Base-by-base conservation (phyloP, 2,797 vertebrate genomes). In the Denticeps clupeoides region DNA sequence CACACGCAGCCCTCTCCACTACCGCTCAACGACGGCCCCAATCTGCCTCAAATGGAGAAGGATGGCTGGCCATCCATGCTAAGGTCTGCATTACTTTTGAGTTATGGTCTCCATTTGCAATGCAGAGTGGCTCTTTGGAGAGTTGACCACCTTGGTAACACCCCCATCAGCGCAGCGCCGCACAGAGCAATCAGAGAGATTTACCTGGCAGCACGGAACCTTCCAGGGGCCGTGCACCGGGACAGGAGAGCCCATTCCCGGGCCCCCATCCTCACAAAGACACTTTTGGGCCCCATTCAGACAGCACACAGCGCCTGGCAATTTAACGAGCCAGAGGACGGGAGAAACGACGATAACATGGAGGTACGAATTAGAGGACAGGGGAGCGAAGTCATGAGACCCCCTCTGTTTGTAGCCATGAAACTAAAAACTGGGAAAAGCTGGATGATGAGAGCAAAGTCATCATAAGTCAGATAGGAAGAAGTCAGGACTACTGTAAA, bases 81-180 rank as follows among this genome's bases (percentile, higher is more conserved):
- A 85, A 79, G 84, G 82, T 87, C 87, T 82, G 86, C 87, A 92
- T 91, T 91, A 90, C 82, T 69, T 82, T 78, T 90, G 91, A 97
- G 89, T 95, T 91, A 94, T 89, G 80, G 67, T 78, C 47, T 29
- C 75, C 75, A 93, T 95, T 94, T 92, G 91, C 90, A 93, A 93
- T 91, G 91, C 88, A 87, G 90, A 91, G 86, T 82, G 87, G 85
- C 80, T 75, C 78, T 74, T 86, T 82, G 80, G 84, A 87, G 87
- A 87, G 86, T 82, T 80, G 82, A 80, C 84, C 86, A 82, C 82
- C 84, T 82, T 71, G 52, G 78, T 71, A 76, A 78, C 71, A 75
- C 75, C 78, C 60, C 76, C 71, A 60, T 51, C 54, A 46, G 76
- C 64, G 73, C 27, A 53, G 67, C 65, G 76, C 82, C 78, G 75